phyloP scores from a whole-genome alignment of 2,113 vertebrate genomes.

The Protobothrops flavoviridis region DNA sequence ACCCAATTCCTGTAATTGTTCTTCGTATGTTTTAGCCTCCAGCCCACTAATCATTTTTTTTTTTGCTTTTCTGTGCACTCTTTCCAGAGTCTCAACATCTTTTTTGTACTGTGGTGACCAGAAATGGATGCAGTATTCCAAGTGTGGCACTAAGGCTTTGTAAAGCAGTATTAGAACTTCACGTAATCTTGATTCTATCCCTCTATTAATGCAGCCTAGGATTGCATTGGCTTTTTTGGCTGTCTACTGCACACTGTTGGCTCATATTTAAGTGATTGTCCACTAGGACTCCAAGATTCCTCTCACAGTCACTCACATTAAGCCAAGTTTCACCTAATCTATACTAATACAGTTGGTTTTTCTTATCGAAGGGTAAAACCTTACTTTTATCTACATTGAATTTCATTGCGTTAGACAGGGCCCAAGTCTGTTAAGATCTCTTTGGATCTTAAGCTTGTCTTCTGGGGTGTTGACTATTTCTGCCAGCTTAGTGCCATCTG shows the following conservation, averaged over 20 bases:
- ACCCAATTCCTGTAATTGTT: not conserved
- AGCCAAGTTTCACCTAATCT: not conserved
- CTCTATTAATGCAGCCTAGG: not conserved
- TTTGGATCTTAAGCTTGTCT: not conserved
- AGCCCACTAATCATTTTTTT: not conserved
- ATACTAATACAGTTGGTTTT: not conserved
- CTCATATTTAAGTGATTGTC: not conserved
- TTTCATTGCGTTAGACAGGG: not conserved
- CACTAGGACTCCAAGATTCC: not conserved
- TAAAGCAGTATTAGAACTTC: not conserved
- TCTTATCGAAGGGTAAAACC: not conserved
- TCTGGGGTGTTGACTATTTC: not conserved
- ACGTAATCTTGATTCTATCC: not conserved
- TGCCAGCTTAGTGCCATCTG: not conserved
- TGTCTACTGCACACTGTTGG: not conserved
- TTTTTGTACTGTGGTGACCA: not conserved
- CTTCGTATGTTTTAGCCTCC: not conserved
- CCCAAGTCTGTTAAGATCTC: not conserved
- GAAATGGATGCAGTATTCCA: not conserved
- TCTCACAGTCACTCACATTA: not conserved
- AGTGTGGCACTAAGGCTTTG: not conserved
- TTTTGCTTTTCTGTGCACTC: not conserved
- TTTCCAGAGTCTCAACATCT: not conserved
- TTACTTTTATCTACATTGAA: not conserved
- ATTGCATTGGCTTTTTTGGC: not conserved